These are phyloP conservation scores for Chrysemys picta DNA, from an alignment of 2,113 vertebrate genomes.

Conservation along the genomic window DNA sequence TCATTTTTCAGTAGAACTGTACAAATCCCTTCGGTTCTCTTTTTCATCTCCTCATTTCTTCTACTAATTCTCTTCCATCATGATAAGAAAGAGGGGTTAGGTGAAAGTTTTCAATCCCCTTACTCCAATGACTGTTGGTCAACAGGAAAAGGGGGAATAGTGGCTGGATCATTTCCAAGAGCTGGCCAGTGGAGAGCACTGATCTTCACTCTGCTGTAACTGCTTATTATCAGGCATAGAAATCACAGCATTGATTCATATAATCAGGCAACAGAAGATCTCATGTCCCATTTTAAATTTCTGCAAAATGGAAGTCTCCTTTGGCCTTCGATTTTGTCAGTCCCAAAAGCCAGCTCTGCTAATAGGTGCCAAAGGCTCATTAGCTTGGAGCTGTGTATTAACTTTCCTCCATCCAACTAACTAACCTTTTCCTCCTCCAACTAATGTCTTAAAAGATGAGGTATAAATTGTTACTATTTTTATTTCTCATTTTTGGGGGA, in stretches of 20 bases:
- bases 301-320: neutral
- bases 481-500: neutral
- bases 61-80: neutral
- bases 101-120: neutral
- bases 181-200: neutral
- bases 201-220: neutral
- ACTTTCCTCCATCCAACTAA: neutral
- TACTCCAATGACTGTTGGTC: neutral
- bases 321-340: neutral
- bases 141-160: neutral
- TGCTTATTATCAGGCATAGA: neutral
- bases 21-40: neutral
- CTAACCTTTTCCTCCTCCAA: neutral
- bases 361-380: neutral
- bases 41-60: neutral
- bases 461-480: neutral
- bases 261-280: rapidly evolving
- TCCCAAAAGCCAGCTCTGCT: neutral
- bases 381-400: neutral
- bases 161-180: neutral
- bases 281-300: neutral
- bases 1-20: neutral
- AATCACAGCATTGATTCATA: neutral
- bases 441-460: neutral
- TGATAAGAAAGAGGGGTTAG: neutral